Conservation (phyloP, 2,797 vertebrate species). For the Lacerta bilineata region DNA sequence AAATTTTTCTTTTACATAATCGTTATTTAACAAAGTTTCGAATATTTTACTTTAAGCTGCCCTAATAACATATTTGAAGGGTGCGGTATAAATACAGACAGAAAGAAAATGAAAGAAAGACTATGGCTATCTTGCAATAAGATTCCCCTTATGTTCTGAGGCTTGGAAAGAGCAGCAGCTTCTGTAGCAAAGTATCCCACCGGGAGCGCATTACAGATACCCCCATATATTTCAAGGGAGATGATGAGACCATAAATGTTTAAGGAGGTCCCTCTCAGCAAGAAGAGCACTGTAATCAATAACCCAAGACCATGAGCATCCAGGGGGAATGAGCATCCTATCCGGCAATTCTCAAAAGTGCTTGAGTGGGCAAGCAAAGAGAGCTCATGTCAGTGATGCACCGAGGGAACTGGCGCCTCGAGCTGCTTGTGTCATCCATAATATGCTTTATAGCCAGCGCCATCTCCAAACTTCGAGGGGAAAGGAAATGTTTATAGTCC, state of each 20-base stretch:
- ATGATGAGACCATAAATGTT: background rate
- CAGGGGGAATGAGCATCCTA: slow-evolving; percentile 3
- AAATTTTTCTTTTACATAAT: background rate
- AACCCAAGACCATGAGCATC: background rate
- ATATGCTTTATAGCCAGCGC: background rate
- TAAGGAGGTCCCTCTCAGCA: background rate
- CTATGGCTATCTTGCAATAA: background rate
- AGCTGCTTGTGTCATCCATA: slow-evolving; percentile 24
- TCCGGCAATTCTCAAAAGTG: slow-evolving; percentile 22
- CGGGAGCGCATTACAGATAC: slow-evolving; percentile 7
- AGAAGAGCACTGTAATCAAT: slow-evolving; percentile 21
- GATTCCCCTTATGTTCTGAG: background rate
- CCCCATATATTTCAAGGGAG: background rate
- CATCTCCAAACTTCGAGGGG: slow-evolving; percentile 7
- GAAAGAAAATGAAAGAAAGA: background rate
- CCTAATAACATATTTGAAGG: background rate
- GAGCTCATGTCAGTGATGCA: background rate
- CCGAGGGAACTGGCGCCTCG: background rate
- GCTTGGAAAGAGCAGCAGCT: background rate
- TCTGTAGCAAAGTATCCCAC: background rate
- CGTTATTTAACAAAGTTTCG: background rate
- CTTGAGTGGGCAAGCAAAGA: slow-evolving; percentile 10
- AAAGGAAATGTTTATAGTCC: slow-evolving; percentile 7
- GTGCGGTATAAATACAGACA: background rate
- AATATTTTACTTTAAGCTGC: background rate